Evolutionary conservation across 2,797 vertebrate species (phyloP), one percentile per base, ranked within the genome.

Genomic region (Melanogrammus aeglefinus): DNA sequence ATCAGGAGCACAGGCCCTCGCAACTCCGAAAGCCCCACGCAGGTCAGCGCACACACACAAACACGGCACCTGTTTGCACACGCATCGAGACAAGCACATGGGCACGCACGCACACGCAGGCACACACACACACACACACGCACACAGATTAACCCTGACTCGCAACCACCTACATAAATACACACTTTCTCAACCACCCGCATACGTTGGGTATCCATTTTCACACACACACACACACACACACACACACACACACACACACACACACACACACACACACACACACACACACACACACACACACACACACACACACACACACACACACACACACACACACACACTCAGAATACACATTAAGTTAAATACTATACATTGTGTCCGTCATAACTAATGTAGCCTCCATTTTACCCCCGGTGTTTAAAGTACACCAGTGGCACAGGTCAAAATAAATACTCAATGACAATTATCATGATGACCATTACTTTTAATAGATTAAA

Each of bases 21-120:
- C 93, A 95, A 83, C 81, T 94, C 76, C 92, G 94, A 86, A 95
- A 94, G 83, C 93, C 94, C 10, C 94, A 95, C 41, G 85, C 95
- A 93, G 94, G 95, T 95, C 33, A 38, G 35, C 51, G 35, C 74
- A 75, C 44, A 33, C 74, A 18, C 38, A 74, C 73, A 31, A n/a
- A 47, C 73, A 47, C 39, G 14, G 3, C 47, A 51, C 47, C 12
- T 12, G 36, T 38, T 38, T 7, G 39, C 39, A 41, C 39, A 41
- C 39, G 36, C 36, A 38, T 38, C 8, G 36, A 38, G 31, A 33
- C 31, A 33, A 33, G 31, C 2, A 70, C 27, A 31, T 9, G 24
- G 7, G 4, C 63, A 69, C n/a, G 16, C 63, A 69, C 5, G 5
- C 10, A 3, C 44, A 13, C 44, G 14, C 44, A 47, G 6, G 14